Percentiles rank a stretch among this genome's conserved stretches.
Evolutionary conservation across 2,888 invertebrate species (phyloP).

Genomic region (Xestoiulus laeticollis): DNA sequence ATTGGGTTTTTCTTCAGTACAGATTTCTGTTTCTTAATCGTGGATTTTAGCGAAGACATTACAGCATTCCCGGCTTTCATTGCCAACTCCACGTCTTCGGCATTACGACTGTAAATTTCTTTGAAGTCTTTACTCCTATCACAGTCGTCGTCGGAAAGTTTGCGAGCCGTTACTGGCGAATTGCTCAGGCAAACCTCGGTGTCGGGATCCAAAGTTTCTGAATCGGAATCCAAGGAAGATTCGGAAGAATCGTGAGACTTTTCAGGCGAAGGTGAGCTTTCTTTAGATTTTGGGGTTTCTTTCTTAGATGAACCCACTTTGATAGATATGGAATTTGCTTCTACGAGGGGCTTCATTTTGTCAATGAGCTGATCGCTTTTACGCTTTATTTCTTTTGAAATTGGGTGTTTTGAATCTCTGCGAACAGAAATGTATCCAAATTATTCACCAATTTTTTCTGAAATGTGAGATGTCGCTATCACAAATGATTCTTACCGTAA

Average conservation of each 20-base stretch:
- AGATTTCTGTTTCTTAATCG: constrained; percentile 44
- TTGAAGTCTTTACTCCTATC: neutral
- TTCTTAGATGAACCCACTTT: neutral
- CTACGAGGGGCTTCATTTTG: neutral
- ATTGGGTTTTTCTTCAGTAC: constrained; percentile 41
- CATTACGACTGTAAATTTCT: neutral
- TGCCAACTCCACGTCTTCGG: constrained; percentile 49
- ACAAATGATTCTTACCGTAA: constrained; percentile 44
- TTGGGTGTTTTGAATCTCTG: constrained; percentile 49
- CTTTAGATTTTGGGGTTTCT: neutral
- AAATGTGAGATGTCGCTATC: neutral
- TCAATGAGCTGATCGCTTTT: neutral
- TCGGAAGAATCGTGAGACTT: neutral
- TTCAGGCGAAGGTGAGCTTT: neutral
- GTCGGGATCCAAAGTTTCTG: neutral
- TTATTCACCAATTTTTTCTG: neutral
- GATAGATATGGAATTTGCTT: neutral
- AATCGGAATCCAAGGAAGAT: neutral
- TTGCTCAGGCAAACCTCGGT: neutral
- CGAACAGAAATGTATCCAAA: neutral
- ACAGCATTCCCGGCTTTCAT: constrained; percentile 31
- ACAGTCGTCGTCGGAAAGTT: neutral
- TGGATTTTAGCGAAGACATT: neutral
- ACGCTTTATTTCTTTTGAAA: neutral
- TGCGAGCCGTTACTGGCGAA: neutral